Base-by-base conservation (phyloP, 64 coral and sea anemone genomes). In the Catalaphyllia jardinei region DNA sequence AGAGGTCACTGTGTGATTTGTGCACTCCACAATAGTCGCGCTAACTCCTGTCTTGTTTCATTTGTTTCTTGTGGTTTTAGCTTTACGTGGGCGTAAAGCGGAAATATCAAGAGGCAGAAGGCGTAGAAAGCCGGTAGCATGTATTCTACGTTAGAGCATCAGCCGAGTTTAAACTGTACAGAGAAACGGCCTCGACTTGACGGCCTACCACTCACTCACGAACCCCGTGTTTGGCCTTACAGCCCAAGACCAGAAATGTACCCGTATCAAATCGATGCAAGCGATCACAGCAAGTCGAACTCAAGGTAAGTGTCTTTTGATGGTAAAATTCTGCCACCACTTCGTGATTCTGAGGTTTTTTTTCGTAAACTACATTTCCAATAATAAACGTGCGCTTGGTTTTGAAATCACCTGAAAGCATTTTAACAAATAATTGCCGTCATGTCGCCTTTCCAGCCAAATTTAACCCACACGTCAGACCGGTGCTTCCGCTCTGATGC, bases 21-120 rank as follows among this genome's bases (percentile, higher is more conserved):
- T 71, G 42, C 38, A 14, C 35, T 50, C 22, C 24, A 85, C 81
- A 85, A 85, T 85, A 71, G 38, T 19, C 35, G 31, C 42, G 38
- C 81, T 85, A 39, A 85, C 39, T 67, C 22, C 31, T 67, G 60
- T 85, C 33, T 51, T 52, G 33, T 85, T 28, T 67, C 62, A 33
- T 67, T 85, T 85, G 60, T 85, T 71, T 85, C 62, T 85, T 85
- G 81, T 71, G 81, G 81, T 85, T 85, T 71, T 63, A 85, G 81
- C 63, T 71, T 71, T 85, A 52, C 24, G 81, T 85, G 81, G 81
- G 81, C 63, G 81, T 85, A 71, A 38, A n/a, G 62, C 81, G 81
- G 81, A 85, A 85, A 85, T 85, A 85, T 85, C 63, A 71, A 85
- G 81, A 69, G 18, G 33, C 19, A 0, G 18, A 71, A 85, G 54